Evolutionary conservation across 2,113 vertebrate genomes (phyloP).

Genomic region (Bostrychus sinensis): DNA sequence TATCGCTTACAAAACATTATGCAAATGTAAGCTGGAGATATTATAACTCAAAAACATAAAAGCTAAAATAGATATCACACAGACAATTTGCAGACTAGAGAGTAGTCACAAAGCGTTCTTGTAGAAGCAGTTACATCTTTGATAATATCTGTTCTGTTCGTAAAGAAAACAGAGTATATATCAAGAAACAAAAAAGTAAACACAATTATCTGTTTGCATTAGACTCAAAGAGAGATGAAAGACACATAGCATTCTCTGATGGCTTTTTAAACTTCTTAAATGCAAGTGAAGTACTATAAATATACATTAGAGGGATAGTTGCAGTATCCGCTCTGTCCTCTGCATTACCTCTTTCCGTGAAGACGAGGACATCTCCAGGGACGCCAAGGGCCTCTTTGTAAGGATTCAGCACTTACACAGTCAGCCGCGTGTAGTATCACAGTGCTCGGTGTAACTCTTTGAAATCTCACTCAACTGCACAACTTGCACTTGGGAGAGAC

Average conservation of each 20-base stretch:
- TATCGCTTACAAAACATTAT: no score
- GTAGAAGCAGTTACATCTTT: conserved; percentile 69
- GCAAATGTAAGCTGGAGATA: conserved; percentile 11
- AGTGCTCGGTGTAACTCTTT: conserved; percentile 73
- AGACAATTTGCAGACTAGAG: conserved; percentile 70
- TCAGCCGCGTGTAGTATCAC: conserved; percentile 69
- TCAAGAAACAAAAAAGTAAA: conserved; percentile 63
- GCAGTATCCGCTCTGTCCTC: conserved; percentile 65
- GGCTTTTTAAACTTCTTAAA: conserved; percentile 68
- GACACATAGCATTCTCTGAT: conserved; percentile 57
- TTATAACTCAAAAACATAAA: conserved; percentile 52
- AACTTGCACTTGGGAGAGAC: conserved; percentile 58
- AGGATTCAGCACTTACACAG: conserved; percentile 71
- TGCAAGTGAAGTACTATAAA: conserved; percentile 67
- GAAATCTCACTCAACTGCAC: conserved; percentile 66
- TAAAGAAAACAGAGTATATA: conserved; percentile 55
- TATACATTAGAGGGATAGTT: conserved; percentile 65
- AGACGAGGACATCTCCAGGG: conserved; percentile 72
- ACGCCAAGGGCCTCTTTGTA: conserved; percentile 71
- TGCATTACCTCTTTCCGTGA: conserved; percentile 67
- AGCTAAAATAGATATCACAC: conserved; percentile 64
- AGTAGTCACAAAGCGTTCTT: conserved; percentile 53
- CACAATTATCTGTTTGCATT: conserved; percentile 72
- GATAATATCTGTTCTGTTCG: conserved; percentile 57
- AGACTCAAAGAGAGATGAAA: conserved; percentile 63